Evolutionary conservation across 35 echinoderm and acorn worm species (phyloP), one percentile per base, ranked within the genome.

Genomic region (Apostichopus californicus): DNA sequence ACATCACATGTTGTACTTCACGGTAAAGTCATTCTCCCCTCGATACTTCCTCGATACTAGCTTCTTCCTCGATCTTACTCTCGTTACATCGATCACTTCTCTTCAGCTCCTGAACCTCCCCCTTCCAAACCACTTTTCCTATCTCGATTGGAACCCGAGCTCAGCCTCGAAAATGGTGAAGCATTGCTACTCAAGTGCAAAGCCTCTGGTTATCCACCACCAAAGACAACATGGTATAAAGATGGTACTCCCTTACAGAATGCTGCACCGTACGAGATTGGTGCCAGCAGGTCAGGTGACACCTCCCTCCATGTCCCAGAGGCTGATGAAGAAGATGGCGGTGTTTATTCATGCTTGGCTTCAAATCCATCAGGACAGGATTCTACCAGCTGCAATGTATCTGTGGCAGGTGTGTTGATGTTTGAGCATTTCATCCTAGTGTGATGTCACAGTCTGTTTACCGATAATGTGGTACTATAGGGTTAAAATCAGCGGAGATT

Each of bases 321-420:
- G 59, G 77, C 90, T 9, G 85, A 87, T n/a, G 91, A 84, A 55
- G 94, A 70, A 9, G 91, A 95, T 73, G 83, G 78, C 18, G 94
- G 94, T 13, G 91, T 86, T 55, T 95, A 95, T 87, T 92, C 91
- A 53, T 95, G 94, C 70, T 71, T 86, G 21, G 90, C 91, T 7
- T 56, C 90, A 68, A 95, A 95, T 77, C 64, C 90, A 55, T 73
- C 77, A 10, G 94, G 94, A 57, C 83, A 86, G 34, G 91, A 86
- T 52, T 87, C 94, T 22, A 92, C 94, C 8, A 92, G 54, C 23
- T 92, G 90, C 21, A 88, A 88, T 61, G 83, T 95, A 15, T 88
- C 86, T 22, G 91, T 95, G 57, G 86, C 65, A 72, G 94, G 94
- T 95, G 15, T 63, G 86, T 63, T 57, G 58, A 9, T 61, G 58